These are phyloP conservation scores for Hypotaenidia philippensis DNA, from an alignment of 2,797 vertebrate genomes.

Conservation along the genomic window DNA sequence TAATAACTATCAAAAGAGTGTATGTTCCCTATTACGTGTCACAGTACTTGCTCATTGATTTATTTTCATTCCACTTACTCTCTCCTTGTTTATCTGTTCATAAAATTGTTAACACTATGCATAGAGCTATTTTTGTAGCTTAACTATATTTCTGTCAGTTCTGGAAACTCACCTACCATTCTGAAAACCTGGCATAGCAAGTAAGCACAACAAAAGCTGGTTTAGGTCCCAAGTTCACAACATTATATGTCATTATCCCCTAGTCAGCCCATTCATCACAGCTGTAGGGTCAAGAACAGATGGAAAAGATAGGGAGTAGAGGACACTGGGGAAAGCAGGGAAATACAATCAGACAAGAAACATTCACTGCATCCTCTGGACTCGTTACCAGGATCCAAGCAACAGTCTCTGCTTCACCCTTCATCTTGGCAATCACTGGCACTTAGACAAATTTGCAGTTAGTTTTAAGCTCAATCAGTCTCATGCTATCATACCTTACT, in stretches of 20 bases:
- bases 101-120: background rate
- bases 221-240: background rate
- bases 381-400: background rate
- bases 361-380: background rate
- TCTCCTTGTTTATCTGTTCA: background rate
- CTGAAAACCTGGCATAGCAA: background rate
- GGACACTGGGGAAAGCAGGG: background rate
- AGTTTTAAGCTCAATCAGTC: background rate
- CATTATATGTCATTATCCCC: background rate
- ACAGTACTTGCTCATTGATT: background rate
- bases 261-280: background rate
- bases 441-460: background rate
- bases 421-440: background rate
- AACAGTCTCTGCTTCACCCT: background rate
- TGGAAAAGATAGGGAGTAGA: background rate
- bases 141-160: background rate
- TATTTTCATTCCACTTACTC: background rate
- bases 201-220: background rate
- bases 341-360: background rate
- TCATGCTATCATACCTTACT: background rate
- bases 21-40: background rate
- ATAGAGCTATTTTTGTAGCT: background rate
- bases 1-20: background rate
- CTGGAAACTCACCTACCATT: no score
- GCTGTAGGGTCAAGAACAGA: background rate